Evolutionary conservation across 1,140 invertebrate species (phyloP), one percentile per base, ranked within the genome.

Genomic region (Luehdorfia chinensis): DNA sequence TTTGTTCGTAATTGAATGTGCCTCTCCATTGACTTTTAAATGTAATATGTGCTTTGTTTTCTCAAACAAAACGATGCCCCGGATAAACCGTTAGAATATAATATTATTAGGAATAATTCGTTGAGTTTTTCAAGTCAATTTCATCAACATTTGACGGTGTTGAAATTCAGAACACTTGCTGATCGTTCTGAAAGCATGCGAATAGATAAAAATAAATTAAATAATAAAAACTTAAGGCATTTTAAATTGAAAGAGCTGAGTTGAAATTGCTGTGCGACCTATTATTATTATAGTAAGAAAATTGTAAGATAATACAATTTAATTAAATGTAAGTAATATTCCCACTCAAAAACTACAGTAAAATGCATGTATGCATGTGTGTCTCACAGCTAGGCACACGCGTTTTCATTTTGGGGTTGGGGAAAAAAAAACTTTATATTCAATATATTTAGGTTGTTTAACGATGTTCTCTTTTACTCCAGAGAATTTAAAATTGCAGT

Each of bases 21-120:
- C 48, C 47, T 53, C 52, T 62, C 50, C 64, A 74, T 78, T 79
- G 75, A 75, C 67, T 79, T 75, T 75, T 72, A 79, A 75, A 79
- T 79, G 70, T 75, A 75, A 74, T 75, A 68, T 58, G 57, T 51
- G 64, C 65, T 66, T 61, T 60, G 59, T 67, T 74, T 73, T 75
- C 64, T 56, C 50, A 47, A 66, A 61, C 41, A 47, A 59, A 31
- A 56, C 47, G 41, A 51, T 43, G 50, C 51, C 51, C 43, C 37
- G 53, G 60, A 61, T 65, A 63, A 67, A 66, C 55, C 43, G 45
- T 59, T 49, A 55, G 49, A 48, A 41, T 51, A 55, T 59, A 51
- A 59, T 50, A 28, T 30, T 56, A 36, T 56, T 56, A 50, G 32
- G 23, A 19, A 43, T 59, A 53, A 57, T 55, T 60, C 27, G 13